Percentiles rank a stretch among this genome's conserved stretches.
phyloP scores from a whole-genome alignment of 2,113 vertebrate genomes.

The Nyctereutes procyonoides region DNA sequence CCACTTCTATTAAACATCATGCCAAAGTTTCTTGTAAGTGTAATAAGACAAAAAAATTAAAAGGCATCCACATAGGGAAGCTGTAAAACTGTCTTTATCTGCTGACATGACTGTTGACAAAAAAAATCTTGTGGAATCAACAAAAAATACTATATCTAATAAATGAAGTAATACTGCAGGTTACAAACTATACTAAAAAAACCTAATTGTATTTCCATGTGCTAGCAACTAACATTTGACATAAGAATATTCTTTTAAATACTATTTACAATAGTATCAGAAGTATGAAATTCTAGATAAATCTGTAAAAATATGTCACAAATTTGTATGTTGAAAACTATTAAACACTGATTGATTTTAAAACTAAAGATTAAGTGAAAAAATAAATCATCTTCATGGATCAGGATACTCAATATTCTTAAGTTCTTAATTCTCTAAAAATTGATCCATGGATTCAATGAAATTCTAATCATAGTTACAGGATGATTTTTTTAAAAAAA shows the following conservation, averaged over 20 bases:
- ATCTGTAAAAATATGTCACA: neutral
- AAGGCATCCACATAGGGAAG: neutral
- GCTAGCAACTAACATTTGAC: neutral
- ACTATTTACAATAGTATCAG: neutral
- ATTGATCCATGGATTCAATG: neutral
- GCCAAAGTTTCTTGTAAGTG: neutral
- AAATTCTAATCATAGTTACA: neutral
- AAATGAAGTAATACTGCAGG: neutral
- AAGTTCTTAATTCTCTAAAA: neutral
- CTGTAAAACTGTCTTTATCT: neutral
- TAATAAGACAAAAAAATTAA: neutral
- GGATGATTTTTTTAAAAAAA: neutral
- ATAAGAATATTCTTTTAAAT: neutral
- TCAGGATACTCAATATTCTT: neutral
- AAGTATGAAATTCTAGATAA: neutral
- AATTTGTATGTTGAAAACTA: neutral
- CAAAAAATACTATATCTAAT: neutral
- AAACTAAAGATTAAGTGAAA: neutral
- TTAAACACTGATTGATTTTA: neutral
- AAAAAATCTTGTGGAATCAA: neutral
- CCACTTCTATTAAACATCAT: neutral
- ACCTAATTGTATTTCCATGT: neutral
- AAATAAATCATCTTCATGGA: neutral
- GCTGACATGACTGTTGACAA: neutral
- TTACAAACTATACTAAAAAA: neutral